Evolutionary conservation across 2,888 invertebrate genomes (phyloP).

Genomic region (Onthophagus sagittarius): DNA sequence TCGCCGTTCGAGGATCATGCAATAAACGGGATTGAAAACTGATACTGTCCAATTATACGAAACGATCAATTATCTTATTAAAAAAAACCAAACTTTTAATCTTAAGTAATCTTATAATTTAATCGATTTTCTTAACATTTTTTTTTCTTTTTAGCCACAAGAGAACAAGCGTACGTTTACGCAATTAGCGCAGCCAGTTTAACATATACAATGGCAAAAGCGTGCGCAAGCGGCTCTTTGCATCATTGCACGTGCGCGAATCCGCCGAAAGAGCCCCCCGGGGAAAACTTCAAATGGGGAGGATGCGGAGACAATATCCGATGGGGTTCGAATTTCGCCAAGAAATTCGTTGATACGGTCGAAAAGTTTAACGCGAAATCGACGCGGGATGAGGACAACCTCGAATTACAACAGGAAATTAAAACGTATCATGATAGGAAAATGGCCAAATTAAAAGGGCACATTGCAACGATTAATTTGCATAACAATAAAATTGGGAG

Average conservation of each 20-base stretch:
- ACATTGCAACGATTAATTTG: slow-evolving; percentile 68
- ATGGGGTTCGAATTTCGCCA: slow-evolving; percentile 69
- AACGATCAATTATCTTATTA: not conserved
- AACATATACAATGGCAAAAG: slow-evolving; percentile 71
- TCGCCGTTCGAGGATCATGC: not conserved
- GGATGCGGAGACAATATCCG: slow-evolving; percentile 81
- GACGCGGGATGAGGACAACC: slow-evolving; percentile 43
- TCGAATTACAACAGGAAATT: slow-evolving; percentile 42
- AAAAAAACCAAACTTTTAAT: not conserved
- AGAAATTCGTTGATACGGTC: slow-evolving; percentile 66
- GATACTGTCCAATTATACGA: not conserved
- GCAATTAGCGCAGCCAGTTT: slow-evolving; percentile 78
- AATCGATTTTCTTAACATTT: not conserved
- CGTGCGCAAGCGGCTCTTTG: slow-evolving; percentile 71
- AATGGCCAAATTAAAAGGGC: slow-evolving; percentile 50
- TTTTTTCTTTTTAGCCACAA: slow-evolving; percentile 60
- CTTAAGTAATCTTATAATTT: too few relatives aligned
- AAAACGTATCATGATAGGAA: slow-evolving; percentile 37
- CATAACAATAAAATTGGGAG: slow-evolving; percentile 77
- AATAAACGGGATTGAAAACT: not conserved
- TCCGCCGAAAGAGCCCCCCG: slow-evolving; percentile 63
- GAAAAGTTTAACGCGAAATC: slow-evolving; percentile 50
- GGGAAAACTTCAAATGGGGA: slow-evolving; percentile 77
- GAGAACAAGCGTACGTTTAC: slow-evolving; percentile 83
- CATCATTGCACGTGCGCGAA: slow-evolving; percentile 76